Conservation (phyloP, 2,888 invertebrate species). For the Synanthedon tipuliformis region DNA sequence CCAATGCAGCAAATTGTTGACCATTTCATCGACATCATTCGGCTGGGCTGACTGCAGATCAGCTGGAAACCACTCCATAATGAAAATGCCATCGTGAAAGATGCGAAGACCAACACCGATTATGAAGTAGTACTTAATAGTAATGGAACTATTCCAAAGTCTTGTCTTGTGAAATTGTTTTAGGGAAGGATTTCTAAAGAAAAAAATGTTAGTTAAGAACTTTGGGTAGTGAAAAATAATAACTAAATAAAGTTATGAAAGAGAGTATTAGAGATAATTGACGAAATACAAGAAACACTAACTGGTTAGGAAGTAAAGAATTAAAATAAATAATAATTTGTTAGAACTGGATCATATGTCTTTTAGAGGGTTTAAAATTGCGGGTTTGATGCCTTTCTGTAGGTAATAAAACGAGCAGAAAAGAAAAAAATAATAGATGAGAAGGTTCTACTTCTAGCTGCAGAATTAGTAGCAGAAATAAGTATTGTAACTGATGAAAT, state of each 20-base stretch:
- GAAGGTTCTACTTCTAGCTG: too few species aligned
- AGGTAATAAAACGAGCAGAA: too few species aligned
- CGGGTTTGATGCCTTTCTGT: background rate
- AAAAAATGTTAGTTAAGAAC: too few species aligned
- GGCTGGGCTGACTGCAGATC: constrained; percentile 53
- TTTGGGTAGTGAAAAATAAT: background rate
- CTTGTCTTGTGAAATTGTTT: too few species aligned
- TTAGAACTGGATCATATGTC: constrained; percentile 1
- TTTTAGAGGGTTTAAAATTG: background rate
- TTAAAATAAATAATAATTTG: background rate
- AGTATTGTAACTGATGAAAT: too few species aligned
- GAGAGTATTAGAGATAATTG: background rate
- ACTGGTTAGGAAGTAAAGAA: constrained; percentile 1
- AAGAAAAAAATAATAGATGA: too few species aligned
- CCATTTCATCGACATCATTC: constrained; percentile 77
- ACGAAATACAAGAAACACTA: constrained; percentile 2
- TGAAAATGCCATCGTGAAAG: constrained; percentile 25
- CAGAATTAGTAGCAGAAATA: too few species aligned
- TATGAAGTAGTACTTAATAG: background rate
- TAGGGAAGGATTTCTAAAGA: too few species aligned
- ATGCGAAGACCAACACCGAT: constrained; percentile 11
- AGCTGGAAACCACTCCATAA: constrained; percentile 51
- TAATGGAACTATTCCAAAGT: background rate
- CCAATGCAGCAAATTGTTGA: constrained; percentile 80
- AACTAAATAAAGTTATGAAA: background rate